Conservation (phyloP, 2,113 vertebrate genomes). For the Pseudorasbora parva region DNA sequence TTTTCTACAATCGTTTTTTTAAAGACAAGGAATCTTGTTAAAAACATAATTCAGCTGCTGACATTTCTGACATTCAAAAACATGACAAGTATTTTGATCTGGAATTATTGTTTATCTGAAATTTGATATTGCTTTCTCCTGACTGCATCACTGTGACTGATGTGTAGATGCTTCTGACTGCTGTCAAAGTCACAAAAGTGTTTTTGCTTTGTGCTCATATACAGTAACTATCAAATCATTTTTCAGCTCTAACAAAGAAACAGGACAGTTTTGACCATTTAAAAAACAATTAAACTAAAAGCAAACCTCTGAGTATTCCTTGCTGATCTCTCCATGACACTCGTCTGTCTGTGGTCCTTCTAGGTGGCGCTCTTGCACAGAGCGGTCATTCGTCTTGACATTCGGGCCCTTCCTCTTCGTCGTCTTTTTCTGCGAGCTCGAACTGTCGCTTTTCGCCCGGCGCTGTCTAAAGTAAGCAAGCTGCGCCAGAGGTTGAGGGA, state of each 20-base stretch:
- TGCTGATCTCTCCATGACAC: slow-evolving; percentile 41
- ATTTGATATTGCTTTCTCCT: background rate
- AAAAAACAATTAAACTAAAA: background rate
- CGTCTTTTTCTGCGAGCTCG: slow-evolving; percentile 77
- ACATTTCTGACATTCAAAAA: no score
- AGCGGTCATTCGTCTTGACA: slow-evolving; percentile 68
- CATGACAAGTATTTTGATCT: no score
- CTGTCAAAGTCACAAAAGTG: background rate
- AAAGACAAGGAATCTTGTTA: background rate
- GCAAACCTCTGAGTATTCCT: slow-evolving; percentile 63
- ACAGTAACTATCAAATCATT: background rate
- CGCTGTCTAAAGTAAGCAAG: slow-evolving; percentile 78
- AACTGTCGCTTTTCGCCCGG: slow-evolving; percentile 73
- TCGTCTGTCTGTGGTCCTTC: slow-evolving; percentile 42
- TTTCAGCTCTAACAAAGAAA: background rate
- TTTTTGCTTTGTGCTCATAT: background rate
- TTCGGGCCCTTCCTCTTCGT: slow-evolving; percentile 77
- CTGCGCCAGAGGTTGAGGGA: slow-evolving; percentile 78
- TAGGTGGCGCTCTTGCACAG: slow-evolving; percentile 68
- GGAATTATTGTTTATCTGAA: no score
- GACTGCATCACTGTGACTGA: background rate
- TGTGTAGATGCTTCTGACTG: background rate
- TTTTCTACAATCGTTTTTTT: no score
- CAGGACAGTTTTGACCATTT: background rate
- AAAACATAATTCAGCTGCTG: background rate